Evolutionary conservation across 2,113 vertebrate genomes (phyloP).

Genomic region (Cyanoramphus novaezelandiae): DNA sequence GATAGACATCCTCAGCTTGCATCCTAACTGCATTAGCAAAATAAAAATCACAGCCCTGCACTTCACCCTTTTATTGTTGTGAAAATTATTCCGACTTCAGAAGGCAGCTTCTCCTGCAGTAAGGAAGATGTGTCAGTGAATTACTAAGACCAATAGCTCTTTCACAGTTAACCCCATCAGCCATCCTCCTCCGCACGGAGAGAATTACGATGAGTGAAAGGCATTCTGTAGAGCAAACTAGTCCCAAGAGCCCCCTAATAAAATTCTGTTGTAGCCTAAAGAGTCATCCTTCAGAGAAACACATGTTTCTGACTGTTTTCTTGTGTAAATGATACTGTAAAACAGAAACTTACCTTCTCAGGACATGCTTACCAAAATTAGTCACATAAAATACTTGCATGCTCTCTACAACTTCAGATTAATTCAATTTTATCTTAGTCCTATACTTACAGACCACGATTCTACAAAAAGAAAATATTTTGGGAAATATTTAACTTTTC

Average conservation of each 20-base stretch:
- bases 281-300: constrained; percentile 18
- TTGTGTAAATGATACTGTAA: background rate
- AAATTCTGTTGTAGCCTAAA: background rate
- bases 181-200: background rate
- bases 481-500: background rate
- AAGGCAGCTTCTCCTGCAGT: background rate
- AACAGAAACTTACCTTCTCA: background rate
- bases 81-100: background rate
- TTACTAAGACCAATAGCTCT: background rate
- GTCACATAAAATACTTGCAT: background rate
- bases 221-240: background rate
- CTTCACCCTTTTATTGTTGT: background rate
- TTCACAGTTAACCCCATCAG: background rate
- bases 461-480: background rate
- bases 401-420: background rate
- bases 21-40: background rate
- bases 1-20: background rate
- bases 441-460: fast-evolving
- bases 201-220: background rate
- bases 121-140: background rate
- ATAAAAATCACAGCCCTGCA: background rate
- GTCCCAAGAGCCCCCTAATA: background rate
- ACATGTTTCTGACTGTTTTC: background rate
- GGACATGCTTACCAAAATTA: background rate
- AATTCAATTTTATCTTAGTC: background rate